Conservation (phyloP, 2,888 invertebrate genomes). For the Poecilus cupreus region DNA sequence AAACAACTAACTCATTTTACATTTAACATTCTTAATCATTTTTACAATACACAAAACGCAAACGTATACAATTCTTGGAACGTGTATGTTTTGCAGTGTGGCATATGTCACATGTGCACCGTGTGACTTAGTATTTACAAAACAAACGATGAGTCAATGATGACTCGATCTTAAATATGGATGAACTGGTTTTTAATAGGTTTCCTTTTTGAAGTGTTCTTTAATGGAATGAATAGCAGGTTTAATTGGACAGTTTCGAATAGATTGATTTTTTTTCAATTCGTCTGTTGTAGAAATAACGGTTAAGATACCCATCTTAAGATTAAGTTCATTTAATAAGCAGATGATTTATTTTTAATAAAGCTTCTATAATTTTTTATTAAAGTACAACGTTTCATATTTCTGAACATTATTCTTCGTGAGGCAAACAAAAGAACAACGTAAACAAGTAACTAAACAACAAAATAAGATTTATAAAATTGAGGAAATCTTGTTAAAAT, state of each 20-base stretch:
- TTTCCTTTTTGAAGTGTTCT: background rate
- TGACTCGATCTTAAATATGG: background rate
- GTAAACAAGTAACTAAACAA: no score
- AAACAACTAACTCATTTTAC: no score
- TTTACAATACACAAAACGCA: background rate
- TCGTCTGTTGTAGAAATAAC: no score
- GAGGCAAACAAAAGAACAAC: no score
- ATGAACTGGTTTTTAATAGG: background rate
- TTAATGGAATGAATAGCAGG: background rate
- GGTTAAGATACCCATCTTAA: no score
- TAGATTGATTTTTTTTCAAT: background rate
- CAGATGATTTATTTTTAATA: no score
- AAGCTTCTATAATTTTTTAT: no score
- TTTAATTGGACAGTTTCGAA: background rate
- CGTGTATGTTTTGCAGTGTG: background rate
- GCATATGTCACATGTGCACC: background rate
- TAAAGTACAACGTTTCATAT: no score
- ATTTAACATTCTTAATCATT: background rate
- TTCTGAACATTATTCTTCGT: no score
- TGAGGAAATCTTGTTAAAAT: no score
- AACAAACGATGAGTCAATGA: background rate
- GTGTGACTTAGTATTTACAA: background rate
- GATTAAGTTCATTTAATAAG: no score
- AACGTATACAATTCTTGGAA: constrained; percentile 1
- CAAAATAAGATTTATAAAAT: no score